These are phyloP conservation scores for Leptura quadrifasciata DNA, from an alignment of 2,888 invertebrate genomes.

Conservation along the genomic window DNA sequence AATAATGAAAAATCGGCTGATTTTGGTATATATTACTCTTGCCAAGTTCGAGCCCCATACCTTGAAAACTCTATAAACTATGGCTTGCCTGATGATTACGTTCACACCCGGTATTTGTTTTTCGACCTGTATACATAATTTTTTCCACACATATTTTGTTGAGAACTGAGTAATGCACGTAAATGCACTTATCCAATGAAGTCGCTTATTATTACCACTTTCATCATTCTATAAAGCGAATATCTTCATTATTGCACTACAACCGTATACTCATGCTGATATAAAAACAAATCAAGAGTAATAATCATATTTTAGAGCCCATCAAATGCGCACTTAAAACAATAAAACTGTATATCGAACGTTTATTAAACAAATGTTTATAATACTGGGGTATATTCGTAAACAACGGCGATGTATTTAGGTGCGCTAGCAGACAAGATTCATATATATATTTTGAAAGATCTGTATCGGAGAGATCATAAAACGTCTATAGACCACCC, in stretches of 20 bases:
- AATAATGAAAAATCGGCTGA: too few species aligned
- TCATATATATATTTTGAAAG: constrained; percentile 50
- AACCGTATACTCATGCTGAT: not conserved
- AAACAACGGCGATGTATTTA: constrained; percentile 46
- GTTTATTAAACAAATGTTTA: constrained; percentile 48
- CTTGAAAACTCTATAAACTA: too few species aligned
- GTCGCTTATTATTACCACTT: not conserved
- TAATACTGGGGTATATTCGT: constrained; percentile 43
- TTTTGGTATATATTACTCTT: too few species aligned
- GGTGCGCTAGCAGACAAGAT: constrained; percentile 35
- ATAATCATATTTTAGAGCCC: constrained; percentile 34
- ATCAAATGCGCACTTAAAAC: constrained; percentile 42
- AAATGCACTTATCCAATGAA: too few species aligned
- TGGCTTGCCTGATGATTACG: too few species aligned
- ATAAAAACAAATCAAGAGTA: constrained; percentile 29
- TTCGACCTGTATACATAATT: too few species aligned
- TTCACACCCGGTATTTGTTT: too few species aligned
- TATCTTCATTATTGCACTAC: not conserved
- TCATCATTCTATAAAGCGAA: not conserved
- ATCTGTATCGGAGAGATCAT: constrained; percentile 62
- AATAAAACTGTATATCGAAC: constrained; percentile 42
- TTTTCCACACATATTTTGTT: too few species aligned
- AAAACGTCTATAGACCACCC: constrained; percentile 65
- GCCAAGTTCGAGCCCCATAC: too few species aligned
- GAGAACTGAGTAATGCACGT: too few species aligned